A percentile compares a stretch with the other conserved stretches of the same genome.
These are phyloP conservation scores for Lipotes vexillifer DNA, from an alignment of 2,113 vertebrate genomes.

Conservation along the genomic window DNA sequence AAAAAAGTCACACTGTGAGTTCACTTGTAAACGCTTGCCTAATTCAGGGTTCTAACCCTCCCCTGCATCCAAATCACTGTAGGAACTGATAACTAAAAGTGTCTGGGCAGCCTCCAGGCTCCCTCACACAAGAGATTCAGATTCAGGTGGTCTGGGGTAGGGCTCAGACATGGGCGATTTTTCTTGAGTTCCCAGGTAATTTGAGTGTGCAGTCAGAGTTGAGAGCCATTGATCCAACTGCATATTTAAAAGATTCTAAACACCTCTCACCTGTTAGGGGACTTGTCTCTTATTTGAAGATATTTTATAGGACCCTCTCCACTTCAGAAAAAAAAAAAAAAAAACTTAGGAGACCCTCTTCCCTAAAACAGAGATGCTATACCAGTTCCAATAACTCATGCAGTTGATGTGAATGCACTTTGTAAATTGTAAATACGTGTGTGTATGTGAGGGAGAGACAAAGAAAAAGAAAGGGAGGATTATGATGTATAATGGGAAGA, in stretches of 20 bases:
- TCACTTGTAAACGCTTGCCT: not conserved
- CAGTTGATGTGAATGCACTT: not conserved
- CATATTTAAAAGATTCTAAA: not conserved
- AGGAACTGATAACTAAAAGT: not conserved
- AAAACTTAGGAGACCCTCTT: not conserved
- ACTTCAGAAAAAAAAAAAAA: not conserved
- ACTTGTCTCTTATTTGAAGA: not conserved
- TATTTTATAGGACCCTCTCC: not conserved
- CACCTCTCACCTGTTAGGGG: not conserved
- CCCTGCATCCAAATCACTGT: not conserved
- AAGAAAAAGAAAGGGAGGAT: not conserved
- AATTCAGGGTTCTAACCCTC: not conserved
- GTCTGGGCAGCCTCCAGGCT: not conserved
- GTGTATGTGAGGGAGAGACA: not conserved
- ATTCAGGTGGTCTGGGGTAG: not conserved
- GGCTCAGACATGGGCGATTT: not conserved
- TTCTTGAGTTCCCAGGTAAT: not conserved
- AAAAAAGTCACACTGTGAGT: not conserved
- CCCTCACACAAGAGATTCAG: not conserved
- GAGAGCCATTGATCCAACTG: not conserved
- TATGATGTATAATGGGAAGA: not conserved
- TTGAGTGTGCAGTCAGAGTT: not conserved
- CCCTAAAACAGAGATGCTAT: not conserved
- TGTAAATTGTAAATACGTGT: not conserved
- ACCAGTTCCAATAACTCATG: not conserved